phyloP scores from a whole-genome alignment of 2,888 invertebrate species.

The Pristionchus mayeri region DNA sequence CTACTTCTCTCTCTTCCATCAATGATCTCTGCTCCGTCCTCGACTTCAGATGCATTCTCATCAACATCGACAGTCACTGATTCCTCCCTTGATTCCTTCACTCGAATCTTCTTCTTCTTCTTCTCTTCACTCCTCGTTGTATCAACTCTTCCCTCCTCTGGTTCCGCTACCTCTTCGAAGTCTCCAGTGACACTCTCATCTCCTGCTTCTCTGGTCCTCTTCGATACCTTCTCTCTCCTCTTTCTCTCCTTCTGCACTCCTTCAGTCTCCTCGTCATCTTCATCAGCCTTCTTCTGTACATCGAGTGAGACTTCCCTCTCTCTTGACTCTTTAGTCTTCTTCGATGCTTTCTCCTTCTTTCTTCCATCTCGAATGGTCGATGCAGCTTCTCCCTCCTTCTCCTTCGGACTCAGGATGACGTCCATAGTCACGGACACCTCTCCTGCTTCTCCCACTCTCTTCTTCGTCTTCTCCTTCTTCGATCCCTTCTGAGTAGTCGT shows the following conservation, averaged over 20 bases:
- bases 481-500: neutral
- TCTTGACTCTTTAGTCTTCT: neutral
- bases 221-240: neutral
- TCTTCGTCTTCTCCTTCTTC: neutral
- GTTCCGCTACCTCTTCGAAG: neutral
- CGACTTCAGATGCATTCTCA: neutral
- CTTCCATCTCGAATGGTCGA: neutral
- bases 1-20: neutral
- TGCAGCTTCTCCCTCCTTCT: neutral
- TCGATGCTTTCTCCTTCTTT: neutral
- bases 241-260: neutral
- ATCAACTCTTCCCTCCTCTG: neutral
- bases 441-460: neutral
- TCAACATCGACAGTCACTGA: slow-evolving; percentile 1
- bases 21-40: neutral
- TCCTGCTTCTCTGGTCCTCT: neutral
- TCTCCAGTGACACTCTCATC: slow-evolving; percentile 25
- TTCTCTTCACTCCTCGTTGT: neutral
- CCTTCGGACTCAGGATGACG: neutral
- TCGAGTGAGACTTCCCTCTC: neutral
- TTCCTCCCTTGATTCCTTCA: neutral
- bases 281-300: neutral
- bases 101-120: neutral
- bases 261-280: neutral
- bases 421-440: slow-evolving; percentile 4